Evolutionary conservation across 37 sponge, comb jelly and placozoan species (phyloP), one percentile per base, ranked within the genome.

Genomic region (Halichondria panicea): DNA sequence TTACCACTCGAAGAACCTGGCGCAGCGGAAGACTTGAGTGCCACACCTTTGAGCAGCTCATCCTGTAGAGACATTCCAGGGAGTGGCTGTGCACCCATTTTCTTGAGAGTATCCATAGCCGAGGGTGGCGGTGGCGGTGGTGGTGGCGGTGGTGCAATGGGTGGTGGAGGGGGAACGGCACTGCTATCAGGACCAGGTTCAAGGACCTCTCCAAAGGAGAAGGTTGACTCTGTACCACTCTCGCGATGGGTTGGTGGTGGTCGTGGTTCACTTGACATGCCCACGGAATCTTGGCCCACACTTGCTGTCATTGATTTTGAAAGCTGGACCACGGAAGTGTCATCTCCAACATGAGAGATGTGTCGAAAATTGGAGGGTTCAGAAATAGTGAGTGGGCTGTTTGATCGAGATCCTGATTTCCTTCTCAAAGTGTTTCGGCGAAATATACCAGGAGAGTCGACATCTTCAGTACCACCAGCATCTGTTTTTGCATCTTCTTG

Each of bases 321-420:
- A 13, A 68, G 21, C 18, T 44, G 39, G 25, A 33, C 12, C 8
- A 79, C 4, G 19, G 74, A 37, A 42, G 53, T 48, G 25, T 74
- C 63, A 22, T 22, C 31, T 3, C 52, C 73, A 8, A 75, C 60
- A 38, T 80, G 75, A 24, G 75, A 43, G 22, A 80, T 25, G 34
- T 87, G 87, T 42, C 42, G 43, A 31, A 79, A 79, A 34, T 74
- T 56, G 21, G 41, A 69, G 41, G 87, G 87, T 39, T 52, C 38
- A 37, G 81, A 79, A 32, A 87, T 87, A 66, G 35, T 0, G 31
- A 12, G 15, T 18, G 31, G 24, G 35, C 11, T 4, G 21, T 6
- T 1, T 68, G 9, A 4, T 68, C 40, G 60, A 25, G 60, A 7
- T 37, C 35, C 37, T 19, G 9, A 2, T 39, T 37, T 50, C 3